Conservation (phyloP, 1,140 invertebrate species). For the Zaprionus camerounensis region DNA sequence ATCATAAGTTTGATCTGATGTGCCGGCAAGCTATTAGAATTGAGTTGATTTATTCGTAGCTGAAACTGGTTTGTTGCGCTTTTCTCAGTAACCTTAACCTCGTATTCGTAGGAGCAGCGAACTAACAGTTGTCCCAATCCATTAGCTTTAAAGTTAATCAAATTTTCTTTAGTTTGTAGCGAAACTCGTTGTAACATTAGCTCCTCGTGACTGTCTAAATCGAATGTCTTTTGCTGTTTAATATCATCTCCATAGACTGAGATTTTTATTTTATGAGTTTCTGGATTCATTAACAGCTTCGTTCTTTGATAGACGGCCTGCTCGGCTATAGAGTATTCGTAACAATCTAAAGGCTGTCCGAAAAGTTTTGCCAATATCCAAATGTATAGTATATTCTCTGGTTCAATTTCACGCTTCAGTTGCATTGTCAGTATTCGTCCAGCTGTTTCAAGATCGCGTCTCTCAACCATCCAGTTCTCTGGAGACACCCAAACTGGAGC, state of each 20-base stretch:
- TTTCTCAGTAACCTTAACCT: background rate
- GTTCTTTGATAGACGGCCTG: slow-evolving; percentile 15
- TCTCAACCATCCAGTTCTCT: background rate
- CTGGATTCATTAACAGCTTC: too few relatives aligned
- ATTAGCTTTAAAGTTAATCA: background rate
- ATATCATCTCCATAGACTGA: background rate
- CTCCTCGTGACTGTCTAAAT: background rate
- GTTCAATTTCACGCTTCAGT: background rate
- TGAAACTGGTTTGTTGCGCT: background rate
- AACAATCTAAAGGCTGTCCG: background rate
- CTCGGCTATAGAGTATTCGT: slow-evolving; percentile 33
- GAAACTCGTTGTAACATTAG: background rate
- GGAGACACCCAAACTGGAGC: background rate
- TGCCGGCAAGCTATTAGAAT: background rate
- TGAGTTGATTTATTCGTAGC: background rate
- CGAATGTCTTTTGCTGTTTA: background rate
- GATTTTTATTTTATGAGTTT: background rate
- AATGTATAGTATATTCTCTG: background rate
- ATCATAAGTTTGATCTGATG: background rate
- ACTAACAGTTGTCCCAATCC: background rate
- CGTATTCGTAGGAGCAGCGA: slow-evolving; percentile 12
- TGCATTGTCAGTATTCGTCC: background rate
- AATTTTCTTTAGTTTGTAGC: background rate
- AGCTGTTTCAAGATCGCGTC: slow-evolving; percentile 18
- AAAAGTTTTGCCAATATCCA: slow-evolving; percentile 20